Base-by-base conservation (phyloP, 2,888 invertebrate species). In the Plebejus argus region DNA sequence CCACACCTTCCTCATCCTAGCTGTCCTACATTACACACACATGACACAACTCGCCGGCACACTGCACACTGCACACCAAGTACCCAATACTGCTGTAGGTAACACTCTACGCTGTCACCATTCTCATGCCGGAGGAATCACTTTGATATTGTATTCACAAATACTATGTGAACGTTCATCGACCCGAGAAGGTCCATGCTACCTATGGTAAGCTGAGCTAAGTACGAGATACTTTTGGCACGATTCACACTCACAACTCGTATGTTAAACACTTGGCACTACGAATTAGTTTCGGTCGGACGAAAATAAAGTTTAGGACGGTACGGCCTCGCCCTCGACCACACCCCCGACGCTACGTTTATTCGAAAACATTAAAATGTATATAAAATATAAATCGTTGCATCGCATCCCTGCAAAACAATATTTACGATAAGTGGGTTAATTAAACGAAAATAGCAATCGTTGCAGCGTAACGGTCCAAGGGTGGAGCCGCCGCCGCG, bases 1-100 rank as follows among this genome's bases (percentile, higher is more conserved):
- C 76, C 95, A 93, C 45, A 95, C 94, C 77, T 94, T 89, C 88
- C 94, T 93, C 95, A 95, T 95, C 23, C 18, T 66, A 45, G 58
- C 4, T 1, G 20, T 23, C 66, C 66, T 66, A 66, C 66, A 66
- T 66, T 23, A 66, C 66, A 28, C 8, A 61, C 28, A 28, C 28
- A 28, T 28, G n/a, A 28, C 28, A 10, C 1, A 8, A 66, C 33
- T 33, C 28, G 8, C 66, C 28, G 6, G 28, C 28, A 15, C n/a
- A n/a, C n/a, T n/a, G n/a, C n/a, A n/a, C n/a, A n/a, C n/a, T n/a
- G n/a, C n/a, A n/a, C 28, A 1, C 5, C 15, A 1, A 61, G 20
- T 12, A 15, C 12, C 10, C 61, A 61, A 23, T 61, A 12, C 61
- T 61, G 58, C 20, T 20, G 10, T 56, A n/a, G n/a, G n/a, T n/a